Base-by-base conservation (phyloP, 1,140 invertebrate species). In the Marisa cornuarietis region DNA sequence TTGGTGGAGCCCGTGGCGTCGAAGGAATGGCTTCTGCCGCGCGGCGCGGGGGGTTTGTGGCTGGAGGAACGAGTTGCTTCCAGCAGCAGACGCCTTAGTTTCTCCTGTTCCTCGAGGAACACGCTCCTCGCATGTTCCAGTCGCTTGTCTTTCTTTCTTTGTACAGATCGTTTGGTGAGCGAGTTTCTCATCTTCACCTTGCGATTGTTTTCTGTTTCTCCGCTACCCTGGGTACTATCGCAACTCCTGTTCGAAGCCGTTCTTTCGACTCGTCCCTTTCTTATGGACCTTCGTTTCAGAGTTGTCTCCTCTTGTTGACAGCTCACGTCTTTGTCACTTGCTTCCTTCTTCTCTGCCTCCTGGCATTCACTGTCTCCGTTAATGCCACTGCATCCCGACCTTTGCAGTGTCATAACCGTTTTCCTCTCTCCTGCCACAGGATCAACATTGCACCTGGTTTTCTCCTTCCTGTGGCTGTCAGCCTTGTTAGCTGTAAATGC, bases 121-220 rank as follows among this genome's bases (percentile, higher is more conserved):
- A 65, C 76, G 49, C 76, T 77, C 7, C 76, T 66, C 16, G 63
- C 63, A 5, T 24, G 61, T 42, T 68, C 65, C n/a, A 68, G 63
- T 51, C 68, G 65, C n/a, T 52, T 77, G n/a, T 76, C 74, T 49
- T 65, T 76, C 65, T 54, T 62, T n/a, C 65, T 31, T 42, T 77
- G 65, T 42, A 52, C 10, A 6, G 65, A 68, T 16, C 63, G 49
- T 42, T 42, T 77, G 49, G 62, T 68, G 51, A 18, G 6, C 20
- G 76, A 24, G 6, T 20, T 18, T 2, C 63, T 11, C 54, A 24
- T 54, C 5, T 77, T 52, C 31, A 63, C 42, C 22, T 18, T 63
- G 51, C 11, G 13, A 22, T 65, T 58, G 54, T 58, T 8, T 58
- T 58, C 54, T 1, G 11, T 5, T 58, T 58, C 74, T 49, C 65